Evolutionary conservation across 2,888 invertebrate genomes (phyloP).

Genomic region (Troilus luridus): DNA sequence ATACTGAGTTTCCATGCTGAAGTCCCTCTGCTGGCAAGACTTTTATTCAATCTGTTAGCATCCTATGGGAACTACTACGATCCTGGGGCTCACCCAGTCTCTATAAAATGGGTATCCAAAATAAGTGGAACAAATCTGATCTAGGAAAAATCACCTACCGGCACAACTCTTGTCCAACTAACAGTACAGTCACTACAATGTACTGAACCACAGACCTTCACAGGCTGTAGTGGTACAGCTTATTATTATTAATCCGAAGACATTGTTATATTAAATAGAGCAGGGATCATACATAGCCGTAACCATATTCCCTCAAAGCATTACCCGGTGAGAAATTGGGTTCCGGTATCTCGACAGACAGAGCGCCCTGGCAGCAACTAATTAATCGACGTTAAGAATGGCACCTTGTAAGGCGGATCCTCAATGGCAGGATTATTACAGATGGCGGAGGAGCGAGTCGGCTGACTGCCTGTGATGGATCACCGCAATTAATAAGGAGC

Average conservation of each 20-base stretch:
- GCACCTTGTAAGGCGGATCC: slow-evolving; percentile 33
- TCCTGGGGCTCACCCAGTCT: too few relatives aligned
- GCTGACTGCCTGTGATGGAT: slow-evolving; percentile 52
- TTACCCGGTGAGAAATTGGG: slow-evolving; percentile 27
- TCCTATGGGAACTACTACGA: too few relatives aligned
- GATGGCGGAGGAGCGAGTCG: slow-evolving; percentile 39
- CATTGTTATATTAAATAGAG: background rate
- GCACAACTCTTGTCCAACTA: too few relatives aligned
- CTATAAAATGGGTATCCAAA: too few relatives aligned
- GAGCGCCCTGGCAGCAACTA: slow-evolving; percentile 25
- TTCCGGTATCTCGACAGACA: slow-evolving; percentile 36
- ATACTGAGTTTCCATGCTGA: too few relatives aligned
- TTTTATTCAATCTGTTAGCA: too few relatives aligned
- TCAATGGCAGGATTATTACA: slow-evolving; percentile 50
- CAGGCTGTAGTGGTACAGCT: background rate
- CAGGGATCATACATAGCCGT: background rate
- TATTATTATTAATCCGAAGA: background rate
- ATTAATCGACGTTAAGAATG: slow-evolving; percentile 51
- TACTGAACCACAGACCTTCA: too few relatives aligned
- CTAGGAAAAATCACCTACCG: too few relatives aligned
- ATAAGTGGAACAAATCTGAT: too few relatives aligned
- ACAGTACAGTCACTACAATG: too few relatives aligned
- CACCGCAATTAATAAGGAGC: slow-evolving; percentile 53
- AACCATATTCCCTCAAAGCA: background rate
- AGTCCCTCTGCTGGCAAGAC: too few relatives aligned